Evolutionary conservation across 2,888 invertebrate species (phyloP), one percentile per base, ranked within the genome.

Genomic region (Xestia ashworthii): DNA sequence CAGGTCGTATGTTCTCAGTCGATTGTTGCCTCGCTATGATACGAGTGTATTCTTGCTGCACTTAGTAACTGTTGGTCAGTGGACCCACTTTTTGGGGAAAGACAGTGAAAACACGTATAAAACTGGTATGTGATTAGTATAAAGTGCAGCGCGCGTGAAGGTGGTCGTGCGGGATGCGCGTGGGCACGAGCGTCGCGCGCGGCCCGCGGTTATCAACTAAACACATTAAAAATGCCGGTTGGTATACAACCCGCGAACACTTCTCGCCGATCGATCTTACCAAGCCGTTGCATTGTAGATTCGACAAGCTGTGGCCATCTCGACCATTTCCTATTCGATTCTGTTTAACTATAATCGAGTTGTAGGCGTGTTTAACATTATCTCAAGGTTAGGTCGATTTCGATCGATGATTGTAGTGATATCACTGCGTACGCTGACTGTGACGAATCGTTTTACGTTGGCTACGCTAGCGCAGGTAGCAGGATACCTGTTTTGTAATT

Each of bases 131-230:
- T 87, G 90, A 89, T 92, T 90, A 89, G 88, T 91, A 90, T 90
- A 87, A 85, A 76, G 83, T 87, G 89, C 81, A 87, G 83, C 83
- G 89, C 89, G 89, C 88, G 85, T 71, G 75, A 82, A 71, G 80
- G 77, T 89, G 84, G 81, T 88, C 89, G 89, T 89, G 92, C 74
- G 81, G 78, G 84, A 85, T 85, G 85, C 88, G 85, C 89, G 83
- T 82, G 82, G 83, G 92, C 93, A 93, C 96, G 93, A 90, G 95
- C 93, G 94, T 84, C 92, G 91, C 93, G 94, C 92, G 87, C 95
- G 94, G 90, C 90, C 85, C 91, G 87, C 93, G 92, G 91, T 95
- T 96, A 96, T 95, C 95, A 96, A 96, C 96, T 96, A 95, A 96
- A 92, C 94, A 93, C 92, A 94, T 93, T 93, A 93, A 93, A 94